phyloP scores from a whole-genome alignment of 23 tunicate genomes.

The Aplidium turbinatum region DNA sequence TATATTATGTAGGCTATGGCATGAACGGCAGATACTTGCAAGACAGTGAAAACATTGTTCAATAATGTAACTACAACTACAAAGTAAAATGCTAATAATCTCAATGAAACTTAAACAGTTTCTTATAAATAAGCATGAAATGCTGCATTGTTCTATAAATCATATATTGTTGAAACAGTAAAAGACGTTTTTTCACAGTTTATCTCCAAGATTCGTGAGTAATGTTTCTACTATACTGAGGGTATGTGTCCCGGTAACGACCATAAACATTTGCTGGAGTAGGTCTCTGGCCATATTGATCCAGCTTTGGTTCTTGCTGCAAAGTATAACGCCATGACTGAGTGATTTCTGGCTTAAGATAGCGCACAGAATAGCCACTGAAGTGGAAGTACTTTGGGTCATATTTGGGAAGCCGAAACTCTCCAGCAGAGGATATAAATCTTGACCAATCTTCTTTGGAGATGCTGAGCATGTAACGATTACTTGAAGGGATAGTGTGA shows the following conservation, averaged over 20 bases:
- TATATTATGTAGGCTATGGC: too few relatives aligned
- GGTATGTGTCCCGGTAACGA: not conserved
- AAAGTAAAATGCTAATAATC: too few relatives aligned
- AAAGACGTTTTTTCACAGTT: not conserved
- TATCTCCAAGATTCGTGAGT: not conserved
- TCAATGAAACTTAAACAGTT: too few relatives aligned
- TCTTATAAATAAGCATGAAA: too few relatives aligned
- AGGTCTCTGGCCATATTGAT: constrained; percentile 7
- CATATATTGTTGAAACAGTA: too few relatives aligned
- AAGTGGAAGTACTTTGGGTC: constrained; percentile 18
- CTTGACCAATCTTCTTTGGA: not conserved
- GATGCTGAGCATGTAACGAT: not conserved
- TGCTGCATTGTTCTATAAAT: too few relatives aligned
- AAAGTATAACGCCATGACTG: not conserved
- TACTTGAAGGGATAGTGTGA: not conserved
- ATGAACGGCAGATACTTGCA: too few relatives aligned
- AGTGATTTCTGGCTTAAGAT: constrained; percentile 3
- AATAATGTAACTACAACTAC: too few relatives aligned
- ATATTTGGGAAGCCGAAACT: constrained; percentile 13
- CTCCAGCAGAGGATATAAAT: not conserved
- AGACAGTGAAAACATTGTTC: too few relatives aligned
- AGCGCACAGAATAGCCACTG: constrained; percentile 1
- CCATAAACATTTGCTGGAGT: constrained; percentile 2
- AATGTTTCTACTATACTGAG: not conserved
- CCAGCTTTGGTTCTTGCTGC: constrained; percentile 17